phyloP scores from a whole-genome alignment of 2,888 invertebrate species.

The Byasa hedistus region DNA sequence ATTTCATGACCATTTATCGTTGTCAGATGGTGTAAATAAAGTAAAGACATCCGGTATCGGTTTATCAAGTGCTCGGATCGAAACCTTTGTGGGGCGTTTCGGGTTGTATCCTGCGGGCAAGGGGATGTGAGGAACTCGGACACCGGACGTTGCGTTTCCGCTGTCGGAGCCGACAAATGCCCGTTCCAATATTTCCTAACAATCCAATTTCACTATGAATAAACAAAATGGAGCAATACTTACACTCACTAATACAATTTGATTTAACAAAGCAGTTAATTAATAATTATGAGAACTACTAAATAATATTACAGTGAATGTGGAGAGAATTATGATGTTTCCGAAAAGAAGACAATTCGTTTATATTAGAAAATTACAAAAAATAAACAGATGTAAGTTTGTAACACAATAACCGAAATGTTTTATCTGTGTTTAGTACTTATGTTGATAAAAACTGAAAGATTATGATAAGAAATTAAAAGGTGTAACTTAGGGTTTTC shows the following conservation, averaged over 20 bases:
- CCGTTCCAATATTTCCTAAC: constrained; percentile 41
- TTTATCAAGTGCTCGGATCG: constrained; percentile 54
- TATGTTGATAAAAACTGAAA: too few species aligned
- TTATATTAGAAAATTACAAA: too few species aligned
- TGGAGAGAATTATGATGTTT: too few species aligned
- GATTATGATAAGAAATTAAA: too few species aligned
- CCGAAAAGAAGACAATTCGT: too few species aligned
- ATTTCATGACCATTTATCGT: constrained; percentile 39
- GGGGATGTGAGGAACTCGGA: constrained; percentile 55
- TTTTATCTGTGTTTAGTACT: too few species aligned
- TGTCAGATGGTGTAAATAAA: constrained; percentile 50
- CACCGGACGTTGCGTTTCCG: constrained; percentile 50
- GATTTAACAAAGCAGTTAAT: background rate
- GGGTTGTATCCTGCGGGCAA: constrained; percentile 56
- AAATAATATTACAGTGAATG: too few species aligned
- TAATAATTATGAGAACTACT: background rate
- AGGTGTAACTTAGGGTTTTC: too few species aligned
- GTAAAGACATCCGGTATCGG: constrained; percentile 61
- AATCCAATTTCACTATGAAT: constrained; percentile 33
- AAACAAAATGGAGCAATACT: constrained; percentile 17
- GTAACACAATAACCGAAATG: too few species aligned
- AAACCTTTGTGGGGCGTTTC: constrained; percentile 60
- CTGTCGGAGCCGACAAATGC: constrained; percentile 47
- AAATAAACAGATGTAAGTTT: too few species aligned
- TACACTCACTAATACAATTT: background rate